A percentile compares a stretch with the other conserved stretches of the same genome.
phyloP scores from a whole-genome alignment of 2,113 vertebrate genomes.

The Anseranas semipalmata region DNA sequence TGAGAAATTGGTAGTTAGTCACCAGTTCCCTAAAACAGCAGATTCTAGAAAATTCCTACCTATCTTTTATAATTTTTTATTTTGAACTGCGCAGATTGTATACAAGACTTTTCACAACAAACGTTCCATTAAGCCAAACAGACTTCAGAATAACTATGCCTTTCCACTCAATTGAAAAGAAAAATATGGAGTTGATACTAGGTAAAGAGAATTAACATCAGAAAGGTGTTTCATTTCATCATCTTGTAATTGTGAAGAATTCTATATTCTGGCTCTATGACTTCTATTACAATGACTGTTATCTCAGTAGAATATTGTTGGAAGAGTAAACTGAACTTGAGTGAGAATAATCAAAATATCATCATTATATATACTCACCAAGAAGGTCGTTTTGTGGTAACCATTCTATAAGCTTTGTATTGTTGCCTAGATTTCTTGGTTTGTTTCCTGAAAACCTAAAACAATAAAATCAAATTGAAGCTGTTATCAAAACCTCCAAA shows the following conservation, averaged over 20 bases:
- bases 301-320: background rate
- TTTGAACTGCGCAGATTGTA: background rate
- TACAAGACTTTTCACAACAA: no score
- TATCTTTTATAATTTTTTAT: background rate
- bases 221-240: background rate
- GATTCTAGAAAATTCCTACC: background rate
- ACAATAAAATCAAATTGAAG: background rate
- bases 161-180: background rate
- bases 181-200: background rate
- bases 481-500: background rate
- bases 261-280: background rate
- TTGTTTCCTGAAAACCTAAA: slow-evolving; percentile 92
- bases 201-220: background rate
- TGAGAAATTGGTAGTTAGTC: no score
- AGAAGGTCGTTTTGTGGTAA: slow-evolving; percentile 96
- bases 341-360: background rate
- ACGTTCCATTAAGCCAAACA: background rate
- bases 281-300: background rate
- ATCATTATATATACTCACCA: slow-evolving; percentile 78
- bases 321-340: background rate
- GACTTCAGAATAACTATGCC: background rate
- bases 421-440: slow-evolving; percentile 93
- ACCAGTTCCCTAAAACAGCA: background rate
- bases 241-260: background rate
- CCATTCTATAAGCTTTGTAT: slow-evolving; percentile 97